Conservation (phyloP, 2,888 invertebrate species). For the Trissolcus japonicus region DNA sequence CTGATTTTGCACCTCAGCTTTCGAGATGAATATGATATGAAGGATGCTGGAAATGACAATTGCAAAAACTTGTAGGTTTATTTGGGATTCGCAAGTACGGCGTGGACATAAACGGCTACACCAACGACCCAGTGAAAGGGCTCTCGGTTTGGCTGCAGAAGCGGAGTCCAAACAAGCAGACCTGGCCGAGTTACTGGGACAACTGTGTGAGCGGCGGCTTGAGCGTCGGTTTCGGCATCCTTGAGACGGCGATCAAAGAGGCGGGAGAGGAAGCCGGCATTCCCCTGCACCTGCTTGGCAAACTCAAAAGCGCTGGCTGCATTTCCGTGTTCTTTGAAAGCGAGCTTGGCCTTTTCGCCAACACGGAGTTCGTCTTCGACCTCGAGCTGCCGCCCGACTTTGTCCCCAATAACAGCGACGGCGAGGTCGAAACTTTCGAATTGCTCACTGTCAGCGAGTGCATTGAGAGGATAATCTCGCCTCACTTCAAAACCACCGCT, state of each 20-base stretch:
- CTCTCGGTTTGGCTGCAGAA: slow-evolving; percentile 95
- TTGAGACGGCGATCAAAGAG: slow-evolving; percentile 94
- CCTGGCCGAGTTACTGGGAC: slow-evolving; percentile 97
- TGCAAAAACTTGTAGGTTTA: slow-evolving; percentile 77
- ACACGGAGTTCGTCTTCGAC: slow-evolving; percentile 96
- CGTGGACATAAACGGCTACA: slow-evolving; percentile 95
- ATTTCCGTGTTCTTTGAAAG: slow-evolving; percentile 96
- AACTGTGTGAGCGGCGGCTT: slow-evolving; percentile 97
- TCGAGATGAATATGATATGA: no score
- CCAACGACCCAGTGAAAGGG: slow-evolving; percentile 89
- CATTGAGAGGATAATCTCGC: slow-evolving; percentile 86
- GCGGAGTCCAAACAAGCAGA: slow-evolving; percentile 92
- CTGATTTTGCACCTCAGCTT: no score
- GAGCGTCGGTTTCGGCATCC: slow-evolving; percentile 90
- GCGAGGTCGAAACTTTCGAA: slow-evolving; percentile 95
- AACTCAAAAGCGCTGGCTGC: slow-evolving; percentile 86
- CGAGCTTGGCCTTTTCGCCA: slow-evolving; percentile 94
- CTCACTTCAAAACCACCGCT: slow-evolving; percentile 95
- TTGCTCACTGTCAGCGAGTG: slow-evolving; percentile 89
- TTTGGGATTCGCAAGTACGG: slow-evolving; percentile 97
- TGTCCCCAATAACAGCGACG: slow-evolving; percentile 93
- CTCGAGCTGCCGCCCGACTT: slow-evolving; percentile 93
- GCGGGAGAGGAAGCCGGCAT: slow-evolving; percentile 96
- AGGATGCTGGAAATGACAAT: no score
- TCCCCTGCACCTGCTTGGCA: slow-evolving; percentile 85